Percentiles rank a stretch among this genome's conserved stretches.
Conservation (phyloP, 2,797 vertebrate genomes). For the Gallinago solitaria region DNA sequence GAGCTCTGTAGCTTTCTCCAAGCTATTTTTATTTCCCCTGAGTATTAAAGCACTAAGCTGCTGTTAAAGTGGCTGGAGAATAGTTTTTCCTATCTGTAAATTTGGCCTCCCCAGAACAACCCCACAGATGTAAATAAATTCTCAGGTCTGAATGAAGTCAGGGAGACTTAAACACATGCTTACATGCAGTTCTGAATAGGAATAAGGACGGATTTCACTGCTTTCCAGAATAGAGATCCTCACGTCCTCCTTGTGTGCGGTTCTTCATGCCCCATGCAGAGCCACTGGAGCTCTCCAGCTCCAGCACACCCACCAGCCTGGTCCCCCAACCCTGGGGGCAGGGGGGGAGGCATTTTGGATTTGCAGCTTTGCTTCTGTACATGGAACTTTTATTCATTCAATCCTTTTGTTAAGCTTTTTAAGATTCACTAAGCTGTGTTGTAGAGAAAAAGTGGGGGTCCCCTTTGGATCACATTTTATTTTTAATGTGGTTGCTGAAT, state of each 20-base stretch:
- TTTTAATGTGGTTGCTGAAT: not conserved
- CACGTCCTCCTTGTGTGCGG: not conserved
- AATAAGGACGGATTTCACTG: not conserved
- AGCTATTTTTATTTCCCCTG: not conserved
- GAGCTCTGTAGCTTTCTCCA: not conserved
- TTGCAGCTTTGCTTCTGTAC: not conserved
- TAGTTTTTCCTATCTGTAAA: not conserved
- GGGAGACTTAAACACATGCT: not conserved
- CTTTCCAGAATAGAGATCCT: not conserved
- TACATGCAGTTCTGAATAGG: not conserved
- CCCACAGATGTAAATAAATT: not conserved
- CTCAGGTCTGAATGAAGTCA: not conserved
- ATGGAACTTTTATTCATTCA: not conserved
- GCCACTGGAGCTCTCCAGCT: not conserved
- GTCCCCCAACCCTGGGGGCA: rapidly evolving
- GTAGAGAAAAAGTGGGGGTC: not conserved
- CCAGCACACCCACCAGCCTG: not conserved
- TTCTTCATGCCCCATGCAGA: not conserved
- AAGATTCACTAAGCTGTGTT: not conserved
- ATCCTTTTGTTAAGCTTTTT: not conserved
- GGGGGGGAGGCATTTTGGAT: not conserved
- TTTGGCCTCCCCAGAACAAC: not conserved
- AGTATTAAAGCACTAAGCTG: not conserved
- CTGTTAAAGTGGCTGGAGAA: not conserved
- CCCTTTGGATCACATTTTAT: not conserved